These are phyloP conservation scores for Brachionus rubens DNA, from an alignment of 1,140 invertebrate species.

Conservation along the genomic window DNA sequence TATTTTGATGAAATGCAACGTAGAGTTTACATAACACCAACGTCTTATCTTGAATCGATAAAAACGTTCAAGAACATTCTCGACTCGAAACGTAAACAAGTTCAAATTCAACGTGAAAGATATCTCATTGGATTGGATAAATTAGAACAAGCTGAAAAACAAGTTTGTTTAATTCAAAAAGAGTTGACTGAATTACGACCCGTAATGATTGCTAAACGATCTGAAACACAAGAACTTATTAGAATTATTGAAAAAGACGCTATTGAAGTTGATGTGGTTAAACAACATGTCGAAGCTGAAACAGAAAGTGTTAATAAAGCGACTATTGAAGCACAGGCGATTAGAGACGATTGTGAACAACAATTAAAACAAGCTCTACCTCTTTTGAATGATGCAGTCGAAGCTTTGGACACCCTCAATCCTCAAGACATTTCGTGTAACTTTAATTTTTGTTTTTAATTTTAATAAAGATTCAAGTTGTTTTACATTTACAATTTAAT, in stretches of 20 bases:
- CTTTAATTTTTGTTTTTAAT: not conserved
- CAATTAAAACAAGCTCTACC: constrained; percentile 58
- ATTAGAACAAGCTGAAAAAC: constrained; percentile 62
- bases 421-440: constrained; percentile 54
- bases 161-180: constrained; percentile 63
- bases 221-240: constrained; percentile 58
- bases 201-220: constrained; percentile 56
- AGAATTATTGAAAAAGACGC: constrained; percentile 58
- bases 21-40: constrained; percentile 59
- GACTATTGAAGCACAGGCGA: constrained; percentile 56
- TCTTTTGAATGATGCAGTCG: constrained; percentile 57
- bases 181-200: constrained; percentile 59
- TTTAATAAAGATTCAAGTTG: not conserved
- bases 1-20: constrained; percentile 50
- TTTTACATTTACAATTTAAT: not conserved
- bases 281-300: constrained; percentile 57
- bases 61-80: constrained; percentile 60
- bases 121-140: constrained; percentile 63
- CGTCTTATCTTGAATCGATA: constrained; percentile 60
- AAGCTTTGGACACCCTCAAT: constrained; percentile 59
- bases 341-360: constrained; percentile 61
- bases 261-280: constrained; percentile 56
- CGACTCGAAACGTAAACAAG: constrained; percentile 64
- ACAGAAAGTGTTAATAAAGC: constrained; percentile 56
- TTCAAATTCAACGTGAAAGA: constrained; percentile 70